phyloP scores from a whole-genome alignment of 2,113 vertebrate species.

The Illadopsis cleaveri region DNA sequence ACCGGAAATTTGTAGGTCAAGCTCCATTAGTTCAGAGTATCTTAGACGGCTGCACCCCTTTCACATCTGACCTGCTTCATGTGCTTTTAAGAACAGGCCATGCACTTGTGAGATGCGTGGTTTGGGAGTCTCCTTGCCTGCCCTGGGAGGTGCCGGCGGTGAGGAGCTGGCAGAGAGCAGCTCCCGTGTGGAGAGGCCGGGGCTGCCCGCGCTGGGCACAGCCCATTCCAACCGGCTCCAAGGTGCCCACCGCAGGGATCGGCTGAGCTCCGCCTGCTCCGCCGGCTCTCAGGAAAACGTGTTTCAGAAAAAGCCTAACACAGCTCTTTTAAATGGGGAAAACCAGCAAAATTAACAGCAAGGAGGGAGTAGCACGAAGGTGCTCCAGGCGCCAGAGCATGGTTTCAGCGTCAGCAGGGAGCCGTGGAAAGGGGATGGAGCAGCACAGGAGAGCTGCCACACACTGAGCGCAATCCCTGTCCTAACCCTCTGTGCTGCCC shows the following conservation, averaged over 20 bases:
- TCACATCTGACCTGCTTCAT: background rate
- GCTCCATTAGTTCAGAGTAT: background rate
- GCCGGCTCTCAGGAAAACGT: accelerated
- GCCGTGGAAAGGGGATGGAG: accelerated
- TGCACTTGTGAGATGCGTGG: background rate
- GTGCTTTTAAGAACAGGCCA: background rate
- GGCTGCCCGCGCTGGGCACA: accelerated
- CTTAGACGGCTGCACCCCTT: background rate
- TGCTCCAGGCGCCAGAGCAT: background rate
- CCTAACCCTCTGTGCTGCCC: accelerated
- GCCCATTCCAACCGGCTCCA: accelerated
- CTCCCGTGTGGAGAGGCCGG: accelerated
- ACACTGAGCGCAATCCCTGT: too few species aligned
- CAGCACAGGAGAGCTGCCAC: background rate
- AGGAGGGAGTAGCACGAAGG: background rate
- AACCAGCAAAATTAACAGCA: background rate
- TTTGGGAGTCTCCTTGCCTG: background rate
- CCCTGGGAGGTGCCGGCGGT: accelerated
- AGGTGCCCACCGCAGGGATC: accelerated
- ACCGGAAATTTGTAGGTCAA: background rate
- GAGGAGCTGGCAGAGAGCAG: accelerated
- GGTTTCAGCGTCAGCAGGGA: background rate
- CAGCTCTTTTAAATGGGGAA: background rate
- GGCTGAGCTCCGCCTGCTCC: accelerated
- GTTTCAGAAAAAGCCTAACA: background rate